A percentile compares a stretch with the other conserved stretches of the same genome.
phyloP scores from a whole-genome alignment of 2,797 vertebrate species.

The Falco novaeseelandiae region DNA sequence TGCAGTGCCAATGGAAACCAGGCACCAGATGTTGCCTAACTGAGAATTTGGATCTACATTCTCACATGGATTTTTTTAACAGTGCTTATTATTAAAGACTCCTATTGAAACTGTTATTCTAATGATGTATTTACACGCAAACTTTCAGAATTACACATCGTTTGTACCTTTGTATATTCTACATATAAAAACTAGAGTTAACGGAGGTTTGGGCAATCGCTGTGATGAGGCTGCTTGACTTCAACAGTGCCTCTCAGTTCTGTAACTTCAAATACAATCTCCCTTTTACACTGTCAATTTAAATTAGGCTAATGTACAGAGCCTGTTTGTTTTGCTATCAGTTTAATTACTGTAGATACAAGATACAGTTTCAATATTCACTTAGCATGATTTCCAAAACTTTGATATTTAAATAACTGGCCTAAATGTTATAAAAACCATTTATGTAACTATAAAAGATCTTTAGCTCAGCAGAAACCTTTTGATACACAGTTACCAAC shows the following conservation, averaged over 20 bases:
- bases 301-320: neutral
- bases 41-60: neutral
- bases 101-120: neutral
- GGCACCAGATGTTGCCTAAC: conserved; percentile 33
- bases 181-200: neutral
- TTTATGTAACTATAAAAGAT: neutral
- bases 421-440: neutral
- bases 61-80: neutral
- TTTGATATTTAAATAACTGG: neutral
- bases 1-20: conserved; percentile 16
- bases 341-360: neutral
- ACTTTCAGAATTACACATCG: neutral
- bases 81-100: neutral
- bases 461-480: neutral
- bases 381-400: neutral
- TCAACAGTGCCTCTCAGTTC: neutral
- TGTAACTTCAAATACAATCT: neutral
- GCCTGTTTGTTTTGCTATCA: neutral
- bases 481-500: neutral
- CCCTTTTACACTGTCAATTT: neutral
- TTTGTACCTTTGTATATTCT: neutral
- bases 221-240: neutral
- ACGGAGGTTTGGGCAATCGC: neutral
- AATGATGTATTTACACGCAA: neutral
- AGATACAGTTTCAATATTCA: neutral